Evolutionary conservation across 2,888 invertebrate genomes (phyloP), one percentile per base, ranked within the genome.

Genomic region (Ligdia adustata): DNA sequence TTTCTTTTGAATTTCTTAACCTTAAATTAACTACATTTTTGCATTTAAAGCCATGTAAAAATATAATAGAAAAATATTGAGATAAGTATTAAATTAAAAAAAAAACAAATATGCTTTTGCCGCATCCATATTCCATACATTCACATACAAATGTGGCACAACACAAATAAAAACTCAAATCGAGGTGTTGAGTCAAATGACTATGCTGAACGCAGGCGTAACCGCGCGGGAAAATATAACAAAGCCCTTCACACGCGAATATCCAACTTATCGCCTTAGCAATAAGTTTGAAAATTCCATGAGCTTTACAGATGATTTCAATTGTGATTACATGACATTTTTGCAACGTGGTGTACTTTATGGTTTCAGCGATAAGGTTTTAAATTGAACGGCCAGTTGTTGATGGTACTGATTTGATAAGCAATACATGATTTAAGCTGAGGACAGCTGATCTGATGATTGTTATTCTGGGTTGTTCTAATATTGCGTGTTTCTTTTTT

Each of bases 181-280:
- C 66, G 74, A 84, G 82, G 84, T 82, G 84, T 80, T 82, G 80
- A 82, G 72, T 74, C 64, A 72, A 79, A 81, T 73, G 75, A 70
- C 69, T 64, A 64, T 65, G 64, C 71, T 37, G 24, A 39, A 40
- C 57, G 56, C 63, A 49, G 53, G 65, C 52, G 58, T 55, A 50
- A 64, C 63, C 69, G 59, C 62, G 46, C 64, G 66, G 60, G 60
- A 41, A 52, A 59, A 67, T 39, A 59, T 60, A 52, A 52, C 54
- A 14, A 12, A 33, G 9, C 22, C 7, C 22, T 4, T 22, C 3
- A n/a, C 7, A 22, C 22, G 22, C 4, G 4, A n/a, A 37, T 27
- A 11, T 35, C 9, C 2, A 24, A 33, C 14, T 3, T 40, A 28
- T 4, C 5, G 1, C 3, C n/a, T 1, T 2, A 16, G 0, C 1